Evolutionary conservation across 2,888 invertebrate genomes (phyloP).

Genomic region (Sphaerophoria taeniata): DNA sequence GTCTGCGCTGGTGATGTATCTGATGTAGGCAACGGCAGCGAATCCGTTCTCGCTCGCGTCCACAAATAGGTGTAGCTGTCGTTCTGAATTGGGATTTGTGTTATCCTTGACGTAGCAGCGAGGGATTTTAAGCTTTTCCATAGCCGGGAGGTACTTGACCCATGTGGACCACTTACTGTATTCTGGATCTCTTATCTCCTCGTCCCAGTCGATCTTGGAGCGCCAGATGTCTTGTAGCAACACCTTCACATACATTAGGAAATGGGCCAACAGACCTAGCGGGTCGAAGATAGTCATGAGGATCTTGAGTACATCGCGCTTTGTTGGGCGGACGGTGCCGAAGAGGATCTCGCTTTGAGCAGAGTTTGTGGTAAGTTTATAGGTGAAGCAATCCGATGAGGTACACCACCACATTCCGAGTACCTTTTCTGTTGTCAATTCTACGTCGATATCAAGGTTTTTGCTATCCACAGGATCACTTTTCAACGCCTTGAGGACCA

Average conservation of each 20-base stretch:
- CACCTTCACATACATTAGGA: conserved; percentile 1
- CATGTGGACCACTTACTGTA: background rate
- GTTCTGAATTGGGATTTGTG: background rate
- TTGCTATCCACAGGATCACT: background rate
- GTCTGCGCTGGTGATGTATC: background rate
- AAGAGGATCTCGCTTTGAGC: background rate
- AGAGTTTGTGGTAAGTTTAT: background rate
- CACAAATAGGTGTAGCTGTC: background rate
- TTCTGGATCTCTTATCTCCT: background rate
- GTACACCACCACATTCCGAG: conserved; percentile 24
- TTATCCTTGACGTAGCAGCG: background rate
- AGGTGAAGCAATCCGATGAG: background rate
- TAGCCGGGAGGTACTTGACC: background rate
- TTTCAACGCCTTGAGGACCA: background rate
- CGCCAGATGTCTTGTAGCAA: conserved; percentile 2
- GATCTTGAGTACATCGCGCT: background rate
- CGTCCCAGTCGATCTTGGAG: conserved; percentile 1
- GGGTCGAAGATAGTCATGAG: background rate
- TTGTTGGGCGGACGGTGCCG: background rate
- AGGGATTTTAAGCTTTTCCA: background rate
- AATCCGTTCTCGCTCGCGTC: conserved; percentile 16
- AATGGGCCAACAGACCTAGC: background rate
- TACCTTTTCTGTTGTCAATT: conserved; percentile 1
- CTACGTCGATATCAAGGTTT: background rate
- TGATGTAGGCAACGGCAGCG: background rate